Percentiles rank a stretch among this genome's conserved stretches.
phyloP scores from a whole-genome alignment of 2,113 vertebrate species.

The Myrmecobius fasciatus region DNA sequence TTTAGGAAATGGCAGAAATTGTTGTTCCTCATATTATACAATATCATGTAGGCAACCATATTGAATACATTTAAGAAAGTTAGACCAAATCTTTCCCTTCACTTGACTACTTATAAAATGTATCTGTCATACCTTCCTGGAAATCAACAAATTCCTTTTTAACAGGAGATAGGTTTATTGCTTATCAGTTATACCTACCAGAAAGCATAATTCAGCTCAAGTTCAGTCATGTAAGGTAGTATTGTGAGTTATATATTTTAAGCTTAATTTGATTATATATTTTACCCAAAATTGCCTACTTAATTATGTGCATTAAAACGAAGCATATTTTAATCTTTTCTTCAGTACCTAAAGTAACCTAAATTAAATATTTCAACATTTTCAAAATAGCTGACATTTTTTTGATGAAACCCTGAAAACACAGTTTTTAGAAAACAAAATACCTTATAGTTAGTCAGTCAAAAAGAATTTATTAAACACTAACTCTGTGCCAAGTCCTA shows the following conservation, averaged over 20 bases:
- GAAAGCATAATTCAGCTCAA: neutral
- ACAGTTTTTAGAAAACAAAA: neutral
- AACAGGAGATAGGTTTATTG: neutral
- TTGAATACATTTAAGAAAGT: neutral
- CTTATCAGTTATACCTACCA: neutral
- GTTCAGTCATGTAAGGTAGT: neutral
- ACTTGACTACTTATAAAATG: neutral
- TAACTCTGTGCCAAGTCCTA: neutral
- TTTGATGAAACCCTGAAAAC: neutral
- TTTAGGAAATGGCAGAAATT: neutral
- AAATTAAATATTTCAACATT: neutral
- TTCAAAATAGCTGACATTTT: neutral
- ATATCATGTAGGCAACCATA: neutral
- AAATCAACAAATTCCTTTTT: neutral
- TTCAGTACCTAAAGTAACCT: neutral
- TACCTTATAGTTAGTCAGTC: neutral
- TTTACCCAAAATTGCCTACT: neutral
- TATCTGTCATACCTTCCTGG: neutral
- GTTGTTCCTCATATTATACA: neutral
- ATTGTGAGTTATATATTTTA: neutral
- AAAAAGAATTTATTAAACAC: neutral
- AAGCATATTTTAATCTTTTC: neutral
- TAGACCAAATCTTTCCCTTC: neutral
- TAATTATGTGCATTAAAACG: neutral
- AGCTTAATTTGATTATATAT: neutral